Conservation (phyloP, 1,140 invertebrate genomes). For the Euschistus heros region DNA sequence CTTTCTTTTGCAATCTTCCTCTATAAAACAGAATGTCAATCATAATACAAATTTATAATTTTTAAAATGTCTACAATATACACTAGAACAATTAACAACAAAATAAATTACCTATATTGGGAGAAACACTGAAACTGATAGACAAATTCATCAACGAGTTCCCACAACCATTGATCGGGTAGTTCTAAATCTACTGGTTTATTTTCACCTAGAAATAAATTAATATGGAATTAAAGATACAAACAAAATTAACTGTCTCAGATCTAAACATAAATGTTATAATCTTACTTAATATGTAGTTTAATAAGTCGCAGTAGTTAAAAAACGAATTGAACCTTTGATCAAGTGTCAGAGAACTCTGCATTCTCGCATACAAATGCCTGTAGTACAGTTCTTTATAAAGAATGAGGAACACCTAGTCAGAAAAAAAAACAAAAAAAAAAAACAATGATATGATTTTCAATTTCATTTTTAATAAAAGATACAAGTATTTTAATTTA, state of each 20-base stretch:
- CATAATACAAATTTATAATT: not conserved
- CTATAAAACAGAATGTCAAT: not conserved
- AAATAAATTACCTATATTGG: constrained; percentile 57
- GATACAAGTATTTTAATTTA: not conserved
- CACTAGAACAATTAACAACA: not conserved
- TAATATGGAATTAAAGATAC: not conserved
- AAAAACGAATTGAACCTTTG: constrained; percentile 92
- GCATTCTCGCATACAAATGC: constrained; percentile 86
- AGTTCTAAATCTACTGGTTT: constrained; percentile 84
- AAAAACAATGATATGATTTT: too few species aligned
- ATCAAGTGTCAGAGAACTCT: constrained; percentile 74
- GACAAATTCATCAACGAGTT: constrained; percentile 95
- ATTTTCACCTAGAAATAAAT: constrained; percentile 48
- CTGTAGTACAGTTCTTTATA: constrained; percentile 98
- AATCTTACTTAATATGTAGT: constrained; percentile 56
- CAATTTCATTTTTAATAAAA: not conserved
- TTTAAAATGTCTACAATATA: not conserved
- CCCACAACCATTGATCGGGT: constrained; percentile 99
- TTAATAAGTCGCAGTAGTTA: constrained; percentile 97
- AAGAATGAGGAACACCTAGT: constrained; percentile 74
- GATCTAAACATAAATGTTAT: not conserved
- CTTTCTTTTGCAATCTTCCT: constrained; percentile 76
- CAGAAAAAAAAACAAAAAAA: constrained; percentile 25
- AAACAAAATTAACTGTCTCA: not conserved
- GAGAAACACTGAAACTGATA: constrained; percentile 94